These are phyloP conservation scores for Pycnomerus fuliginosus DNA, from an alignment of 2,888 invertebrate genomes.

Conservation along the genomic window DNA sequence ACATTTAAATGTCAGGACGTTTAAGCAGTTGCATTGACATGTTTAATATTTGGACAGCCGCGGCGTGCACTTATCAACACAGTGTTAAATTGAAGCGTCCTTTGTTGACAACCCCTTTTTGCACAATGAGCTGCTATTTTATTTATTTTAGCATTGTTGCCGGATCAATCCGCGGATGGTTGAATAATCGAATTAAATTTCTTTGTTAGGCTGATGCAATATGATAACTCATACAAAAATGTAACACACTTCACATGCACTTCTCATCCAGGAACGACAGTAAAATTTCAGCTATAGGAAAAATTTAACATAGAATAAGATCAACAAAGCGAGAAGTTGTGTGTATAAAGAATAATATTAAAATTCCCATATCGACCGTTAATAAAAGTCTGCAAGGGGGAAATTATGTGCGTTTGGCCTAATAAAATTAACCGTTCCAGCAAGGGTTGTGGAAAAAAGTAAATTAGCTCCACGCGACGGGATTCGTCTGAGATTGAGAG, in stretches of 20 bases:
- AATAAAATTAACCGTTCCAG: constrained; percentile 22
- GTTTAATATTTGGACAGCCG: constrained; percentile 42
- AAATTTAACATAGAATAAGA: no score
- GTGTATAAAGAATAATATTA: no score
- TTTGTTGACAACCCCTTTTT: constrained; percentile 14
- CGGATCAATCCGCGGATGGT: not conserved
- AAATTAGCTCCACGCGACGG: constrained; percentile 15
- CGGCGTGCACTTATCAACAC: constrained; percentile 38
- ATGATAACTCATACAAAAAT: no score
- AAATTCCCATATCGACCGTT: no score
- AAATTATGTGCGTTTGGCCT: no score
- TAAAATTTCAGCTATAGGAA: no score
- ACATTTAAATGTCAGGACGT: constrained; percentile 38
- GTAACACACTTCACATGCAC: no score
- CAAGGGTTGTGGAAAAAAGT: constrained; percentile 11
- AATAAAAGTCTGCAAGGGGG: no score
- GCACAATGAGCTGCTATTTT: constrained; percentile 10
- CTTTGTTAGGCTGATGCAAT: no score
- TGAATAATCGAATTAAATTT: no score
- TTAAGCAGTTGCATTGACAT: constrained; percentile 38
- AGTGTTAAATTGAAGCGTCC: constrained; percentile 32
- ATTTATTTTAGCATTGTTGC: constrained; percentile 5
- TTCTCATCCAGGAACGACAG: no score
- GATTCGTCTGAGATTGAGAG: constrained; percentile 9
- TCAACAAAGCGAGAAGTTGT: no score